Conservation (phyloP, 2,113 vertebrate genomes). For the Nematolebias whitei region DNA sequence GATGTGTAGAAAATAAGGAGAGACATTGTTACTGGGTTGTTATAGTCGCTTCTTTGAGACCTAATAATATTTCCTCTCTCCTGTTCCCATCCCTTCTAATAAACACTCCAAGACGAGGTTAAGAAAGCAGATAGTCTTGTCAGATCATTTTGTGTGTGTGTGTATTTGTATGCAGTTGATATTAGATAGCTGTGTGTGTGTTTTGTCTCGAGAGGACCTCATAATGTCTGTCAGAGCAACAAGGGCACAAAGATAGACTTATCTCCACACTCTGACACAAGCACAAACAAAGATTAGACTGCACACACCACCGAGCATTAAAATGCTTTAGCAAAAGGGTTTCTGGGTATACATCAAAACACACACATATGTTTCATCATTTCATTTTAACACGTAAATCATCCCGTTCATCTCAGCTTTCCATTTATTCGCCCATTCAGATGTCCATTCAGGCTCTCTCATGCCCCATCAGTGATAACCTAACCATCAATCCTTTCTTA, state of each 20-base stretch:
- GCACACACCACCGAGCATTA: not conserved
- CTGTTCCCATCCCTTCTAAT: conserved; percentile 15
- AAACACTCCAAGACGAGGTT: conserved; percentile 23
- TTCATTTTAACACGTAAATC: conserved; percentile 21
- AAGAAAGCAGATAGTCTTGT: conserved; percentile 46
- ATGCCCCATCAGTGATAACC: not conserved
- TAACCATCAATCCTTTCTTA: not conserved
- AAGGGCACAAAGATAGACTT: conserved; percentile 47
- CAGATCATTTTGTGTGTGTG: conserved; percentile 28
- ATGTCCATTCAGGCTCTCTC: conserved; percentile 2
- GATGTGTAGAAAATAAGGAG: not conserved
- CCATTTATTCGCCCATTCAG: conserved; percentile 21
- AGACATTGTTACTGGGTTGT: conserved; percentile 11
- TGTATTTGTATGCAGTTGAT: conserved; percentile 16
- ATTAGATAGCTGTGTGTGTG: conserved; percentile 40
- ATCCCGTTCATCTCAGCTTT: conserved; percentile 20
- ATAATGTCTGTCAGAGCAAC: conserved; percentile 57
- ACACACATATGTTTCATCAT: not conserved
- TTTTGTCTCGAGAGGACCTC: conserved; percentile 50
- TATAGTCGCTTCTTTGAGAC: conserved; percentile 27
- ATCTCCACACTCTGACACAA: conserved; percentile 26
- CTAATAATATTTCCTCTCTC: conserved; percentile 43
- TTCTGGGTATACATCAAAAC: conserved; percentile 14
- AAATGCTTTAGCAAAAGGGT: not conserved
- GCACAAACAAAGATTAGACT: conserved; percentile 6